Percentiles rank a stretch among this genome's conserved stretches.
These are phyloP conservation scores for Atrichornis clamosus DNA, from an alignment of 2,113 vertebrate genomes.

Conservation along the genomic window DNA sequence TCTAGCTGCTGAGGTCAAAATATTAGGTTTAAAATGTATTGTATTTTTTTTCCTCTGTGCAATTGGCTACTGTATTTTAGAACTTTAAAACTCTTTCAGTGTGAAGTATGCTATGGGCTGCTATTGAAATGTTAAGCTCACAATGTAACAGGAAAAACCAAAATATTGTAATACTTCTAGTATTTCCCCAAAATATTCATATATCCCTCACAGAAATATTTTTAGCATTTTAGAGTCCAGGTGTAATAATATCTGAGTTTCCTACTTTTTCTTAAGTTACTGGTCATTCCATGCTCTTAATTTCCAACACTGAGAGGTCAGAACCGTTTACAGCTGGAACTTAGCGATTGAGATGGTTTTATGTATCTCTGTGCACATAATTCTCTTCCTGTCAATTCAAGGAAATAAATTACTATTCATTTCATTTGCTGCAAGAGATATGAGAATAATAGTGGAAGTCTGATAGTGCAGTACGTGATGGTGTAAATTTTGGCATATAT, in stretches of 20 bases:
- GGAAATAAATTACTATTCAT: background rate
- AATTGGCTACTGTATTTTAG: background rate
- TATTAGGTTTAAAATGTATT: background rate
- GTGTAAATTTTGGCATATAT: background rate
- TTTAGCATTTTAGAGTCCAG: background rate
- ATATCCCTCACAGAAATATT: background rate
- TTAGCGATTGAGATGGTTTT: background rate
- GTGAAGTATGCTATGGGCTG: background rate
- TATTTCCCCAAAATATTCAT: background rate
- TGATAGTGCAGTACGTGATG: background rate
- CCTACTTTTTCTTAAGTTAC: background rate
- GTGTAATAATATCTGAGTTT: background rate
- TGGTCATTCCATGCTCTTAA: background rate
- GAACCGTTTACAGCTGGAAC: background rate
- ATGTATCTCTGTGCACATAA: background rate
- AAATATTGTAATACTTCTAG: background rate
- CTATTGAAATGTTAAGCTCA: background rate
- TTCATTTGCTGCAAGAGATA: background rate
- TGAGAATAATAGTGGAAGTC: background rate
- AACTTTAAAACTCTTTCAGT: background rate
- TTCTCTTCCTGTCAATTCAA: background rate
- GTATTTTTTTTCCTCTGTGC: background rate
- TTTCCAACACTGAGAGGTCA: background rate
- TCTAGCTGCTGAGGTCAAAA: background rate
- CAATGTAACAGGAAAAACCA: background rate